A percentile compares a stretch with the other conserved stretches of the same genome.
phyloP scores from a whole-genome alignment of 2,113 vertebrate species.

The Plestiodon gilberti region DNA sequence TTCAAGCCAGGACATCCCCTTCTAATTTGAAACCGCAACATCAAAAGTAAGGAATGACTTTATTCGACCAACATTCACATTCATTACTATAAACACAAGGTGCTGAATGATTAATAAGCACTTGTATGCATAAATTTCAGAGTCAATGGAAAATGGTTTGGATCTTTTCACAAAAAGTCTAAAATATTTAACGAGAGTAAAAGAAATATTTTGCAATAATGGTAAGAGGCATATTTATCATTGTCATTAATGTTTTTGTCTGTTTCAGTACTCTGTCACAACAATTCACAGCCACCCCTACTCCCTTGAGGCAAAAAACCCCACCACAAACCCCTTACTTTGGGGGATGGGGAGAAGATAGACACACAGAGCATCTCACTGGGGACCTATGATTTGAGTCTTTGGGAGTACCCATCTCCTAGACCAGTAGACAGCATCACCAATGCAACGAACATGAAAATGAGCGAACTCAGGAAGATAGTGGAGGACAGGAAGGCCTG shows the following conservation, averaged over 20 bases:
- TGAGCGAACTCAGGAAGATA: no score
- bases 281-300: background rate
- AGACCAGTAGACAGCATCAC: no score
- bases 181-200: slow-evolving; percentile 19
- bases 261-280: slow-evolving; percentile 21
- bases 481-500: no score
- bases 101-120: slow-evolving; percentile 47
- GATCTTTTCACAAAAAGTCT: background rate
- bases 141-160: slow-evolving; percentile 31
- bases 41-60: slow-evolving; percentile 39
- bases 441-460: no score
- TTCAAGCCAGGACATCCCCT: slow-evolving; percentile 17
- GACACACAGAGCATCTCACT: no score
- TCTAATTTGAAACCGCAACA: slow-evolving; percentile 33
- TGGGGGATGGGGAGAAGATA: no score
- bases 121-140: background rate
- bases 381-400: no score
- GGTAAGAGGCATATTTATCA: background rate
- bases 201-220: background rate
- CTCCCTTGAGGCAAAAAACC: no score
- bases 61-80: slow-evolving; percentile 1
- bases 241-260: slow-evolving; percentile 35
- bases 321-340: no score
- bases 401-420: no score
- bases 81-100: slow-evolving; percentile 9